Evolutionary conservation across 2,113 vertebrate genomes (phyloP).

Genomic region (Lophius piscatorius): DNA sequence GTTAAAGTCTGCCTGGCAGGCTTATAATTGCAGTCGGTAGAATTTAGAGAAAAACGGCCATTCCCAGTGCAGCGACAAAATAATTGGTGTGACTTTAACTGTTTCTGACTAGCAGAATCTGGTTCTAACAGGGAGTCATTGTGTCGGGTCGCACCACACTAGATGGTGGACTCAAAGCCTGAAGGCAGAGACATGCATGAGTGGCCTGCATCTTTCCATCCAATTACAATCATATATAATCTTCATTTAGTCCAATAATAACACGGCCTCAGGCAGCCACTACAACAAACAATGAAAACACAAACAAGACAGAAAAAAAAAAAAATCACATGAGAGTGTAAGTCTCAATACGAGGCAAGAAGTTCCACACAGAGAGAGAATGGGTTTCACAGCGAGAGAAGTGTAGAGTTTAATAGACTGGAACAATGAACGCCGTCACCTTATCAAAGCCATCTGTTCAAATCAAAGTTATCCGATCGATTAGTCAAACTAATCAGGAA

Average conservation of each 20-base stretch:
- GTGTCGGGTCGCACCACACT: constrained; percentile 51
- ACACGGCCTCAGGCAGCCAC: constrained; percentile 24
- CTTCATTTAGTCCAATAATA: constrained; percentile 43
- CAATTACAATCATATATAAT: constrained; percentile 51
- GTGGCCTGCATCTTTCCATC: constrained; percentile 45
- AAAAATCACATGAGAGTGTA: not conserved
- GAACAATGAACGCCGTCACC: not conserved
- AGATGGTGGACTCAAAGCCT: constrained; percentile 41
- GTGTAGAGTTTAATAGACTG: not conserved
- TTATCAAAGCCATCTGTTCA: not conserved
- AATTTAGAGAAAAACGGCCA: constrained; percentile 27
- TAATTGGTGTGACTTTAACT: constrained; percentile 52
- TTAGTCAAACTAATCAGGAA: not conserved
- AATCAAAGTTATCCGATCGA: not conserved
- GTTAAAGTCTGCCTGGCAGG: constrained; percentile 23
- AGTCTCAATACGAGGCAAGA: not conserved
- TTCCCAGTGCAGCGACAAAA: constrained; percentile 18
- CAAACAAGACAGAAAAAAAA: no score
- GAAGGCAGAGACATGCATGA: constrained; percentile 36
- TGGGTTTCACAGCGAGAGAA: no score
- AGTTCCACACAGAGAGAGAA: not conserved
- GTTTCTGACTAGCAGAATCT: constrained; percentile 64
- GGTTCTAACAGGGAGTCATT: constrained; percentile 67
- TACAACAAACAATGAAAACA: no score
- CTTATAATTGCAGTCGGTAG: constrained; percentile 24